phyloP scores from a whole-genome alignment of 2,888 invertebrate species.

The Pseudanteris insignis region DNA sequence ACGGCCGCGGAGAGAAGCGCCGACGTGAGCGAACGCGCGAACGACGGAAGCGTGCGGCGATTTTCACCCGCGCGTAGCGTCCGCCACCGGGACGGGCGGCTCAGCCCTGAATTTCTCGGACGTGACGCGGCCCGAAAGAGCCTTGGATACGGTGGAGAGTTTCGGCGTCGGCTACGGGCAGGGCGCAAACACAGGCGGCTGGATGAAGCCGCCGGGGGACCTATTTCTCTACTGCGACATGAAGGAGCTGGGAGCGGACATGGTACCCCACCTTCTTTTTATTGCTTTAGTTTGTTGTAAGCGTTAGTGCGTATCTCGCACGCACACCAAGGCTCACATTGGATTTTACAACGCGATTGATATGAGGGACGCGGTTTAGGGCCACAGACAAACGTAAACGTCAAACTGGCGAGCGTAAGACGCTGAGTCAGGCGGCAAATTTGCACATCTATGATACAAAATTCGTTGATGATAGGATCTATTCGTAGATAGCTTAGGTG shows the following conservation, averaged over 20 bases:
- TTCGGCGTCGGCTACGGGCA: conserved; percentile 62
- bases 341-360: too few species aligned
- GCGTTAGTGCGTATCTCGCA: too few species aligned
- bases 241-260: conserved; percentile 84
- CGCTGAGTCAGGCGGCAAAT: too few species aligned
- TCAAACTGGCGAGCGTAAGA: too few species aligned
- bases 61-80: conserved; percentile 25
- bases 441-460: too few species aligned
- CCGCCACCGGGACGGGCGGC: conserved; percentile 46
- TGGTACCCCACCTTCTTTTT: conserved; percentile 70
- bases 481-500: too few species aligned
- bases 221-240: conserved; percentile 77
- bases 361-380: too few species aligned
- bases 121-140: conserved; percentile 57
- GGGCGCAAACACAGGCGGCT: conserved; percentile 63
- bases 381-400: too few species aligned
- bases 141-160: conserved; percentile 66
- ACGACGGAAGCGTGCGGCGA: conserved; percentile 40
- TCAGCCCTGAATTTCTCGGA: conserved; percentile 59
- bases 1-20: too few species aligned
- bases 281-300: conserved; percentile 9
- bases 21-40: conserved; percentile 7
- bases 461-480: too few species aligned
- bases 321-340: too few species aligned
- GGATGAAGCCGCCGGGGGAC: conserved; percentile 76